phyloP scores from a whole-genome alignment of 2,113 vertebrate species.

The Cygnus buccinator region DNA sequence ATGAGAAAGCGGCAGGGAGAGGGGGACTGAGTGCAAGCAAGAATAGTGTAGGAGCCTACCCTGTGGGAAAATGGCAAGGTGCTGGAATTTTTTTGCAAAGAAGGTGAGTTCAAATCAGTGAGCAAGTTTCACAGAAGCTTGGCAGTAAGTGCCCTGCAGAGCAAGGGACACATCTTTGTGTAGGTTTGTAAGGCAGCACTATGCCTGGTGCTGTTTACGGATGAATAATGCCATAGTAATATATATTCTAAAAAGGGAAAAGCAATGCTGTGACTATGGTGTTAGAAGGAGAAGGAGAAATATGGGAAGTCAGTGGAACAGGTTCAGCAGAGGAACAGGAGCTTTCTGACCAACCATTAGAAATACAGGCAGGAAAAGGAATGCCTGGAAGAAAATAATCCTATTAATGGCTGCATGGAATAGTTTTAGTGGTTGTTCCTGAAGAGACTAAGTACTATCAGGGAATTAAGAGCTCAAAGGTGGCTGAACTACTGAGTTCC shows the following conservation, averaged over 20 bases:
- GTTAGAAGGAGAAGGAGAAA: background rate
- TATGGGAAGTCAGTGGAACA: background rate
- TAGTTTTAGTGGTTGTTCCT: background rate
- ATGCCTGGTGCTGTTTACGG: background rate
- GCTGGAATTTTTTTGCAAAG: background rate
- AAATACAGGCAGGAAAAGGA: background rate
- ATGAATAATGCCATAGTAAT: fast-evolving
- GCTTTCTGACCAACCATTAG: background rate
- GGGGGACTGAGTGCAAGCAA: background rate
- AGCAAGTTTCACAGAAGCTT: background rate
- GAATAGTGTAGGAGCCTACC: fast-evolving
- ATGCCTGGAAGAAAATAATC: background rate
- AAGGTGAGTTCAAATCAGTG: fast-evolving
- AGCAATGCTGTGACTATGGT: fast-evolving
- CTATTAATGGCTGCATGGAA: background rate
- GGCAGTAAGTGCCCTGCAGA: background rate
- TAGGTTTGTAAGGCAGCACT: background rate
- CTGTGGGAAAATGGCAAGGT: fast-evolving
- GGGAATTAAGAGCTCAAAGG: constrained; percentile 41
- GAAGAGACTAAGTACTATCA: background rate
- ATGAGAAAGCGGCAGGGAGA: background rate
- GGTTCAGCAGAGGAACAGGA: background rate
- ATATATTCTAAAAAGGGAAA: background rate
- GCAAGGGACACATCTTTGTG: fast-evolving
- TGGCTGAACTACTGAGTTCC: constrained; percentile 14